These are phyloP conservation scores for Drosophila eugracilis DNA, from an alignment of 1,140 invertebrate genomes.

Conservation along the genomic window DNA sequence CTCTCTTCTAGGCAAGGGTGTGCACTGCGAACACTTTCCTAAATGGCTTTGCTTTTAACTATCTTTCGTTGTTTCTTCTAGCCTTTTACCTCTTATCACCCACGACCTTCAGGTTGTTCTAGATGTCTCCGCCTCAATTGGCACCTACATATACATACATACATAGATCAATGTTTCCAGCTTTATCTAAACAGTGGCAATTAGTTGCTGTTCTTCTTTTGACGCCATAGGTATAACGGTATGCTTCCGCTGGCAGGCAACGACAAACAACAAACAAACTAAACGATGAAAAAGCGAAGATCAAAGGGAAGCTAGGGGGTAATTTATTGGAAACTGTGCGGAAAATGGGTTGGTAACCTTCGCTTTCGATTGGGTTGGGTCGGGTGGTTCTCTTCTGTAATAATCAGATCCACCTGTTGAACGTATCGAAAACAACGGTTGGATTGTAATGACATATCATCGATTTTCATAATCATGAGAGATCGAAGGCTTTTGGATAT, in stretches of 20 bases:
- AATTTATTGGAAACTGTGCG: slow-evolving; percentile 38
- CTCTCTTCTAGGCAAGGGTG: slow-evolving; percentile 7
- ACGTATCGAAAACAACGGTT: background rate
- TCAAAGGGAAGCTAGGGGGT: slow-evolving; percentile 6
- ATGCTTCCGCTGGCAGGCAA: slow-evolving; percentile 31
- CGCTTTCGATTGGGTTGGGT: slow-evolving; percentile 24
- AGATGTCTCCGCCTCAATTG: slow-evolving; percentile 5
- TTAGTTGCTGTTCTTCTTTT: slow-evolving; percentile 38
- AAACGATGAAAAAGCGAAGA: slow-evolving; percentile 11
- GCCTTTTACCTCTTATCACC: slow-evolving; percentile 6
- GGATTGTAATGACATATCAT: slow-evolving; percentile 13
- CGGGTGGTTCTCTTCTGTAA: background rate
- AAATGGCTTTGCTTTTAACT: background rate
- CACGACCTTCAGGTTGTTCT: slow-evolving; percentile 28
- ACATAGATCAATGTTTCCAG: slow-evolving; percentile 27
- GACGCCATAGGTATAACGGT: slow-evolving; percentile 36
- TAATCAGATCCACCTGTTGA: slow-evolving; percentile 13
- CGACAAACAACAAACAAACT: slow-evolving; percentile 19
- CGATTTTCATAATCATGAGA: slow-evolving; percentile 46
- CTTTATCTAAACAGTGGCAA: slow-evolving; percentile 50
- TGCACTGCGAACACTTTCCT: background rate
- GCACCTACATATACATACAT: slow-evolving; percentile 10
- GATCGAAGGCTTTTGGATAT: slow-evolving; percentile 34
- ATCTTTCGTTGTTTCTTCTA: background rate
- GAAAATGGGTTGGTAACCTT: slow-evolving; percentile 25